Evolutionary conservation across 2,113 vertebrate species (phyloP), one percentile per base, ranked within the genome.

Genomic region (Redunca redunca): DNA sequence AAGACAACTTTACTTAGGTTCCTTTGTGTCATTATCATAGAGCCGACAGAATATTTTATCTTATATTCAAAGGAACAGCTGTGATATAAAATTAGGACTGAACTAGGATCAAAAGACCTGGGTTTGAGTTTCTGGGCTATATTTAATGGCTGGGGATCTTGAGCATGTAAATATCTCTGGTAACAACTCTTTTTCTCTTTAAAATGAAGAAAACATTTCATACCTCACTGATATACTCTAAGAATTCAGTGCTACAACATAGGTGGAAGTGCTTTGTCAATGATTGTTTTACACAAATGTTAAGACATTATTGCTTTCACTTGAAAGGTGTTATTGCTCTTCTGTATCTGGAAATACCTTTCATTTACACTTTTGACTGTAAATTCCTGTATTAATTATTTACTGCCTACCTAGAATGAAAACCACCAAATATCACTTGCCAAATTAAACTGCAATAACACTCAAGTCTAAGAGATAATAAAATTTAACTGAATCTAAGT

Each of bases 401-500:
- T 89, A 77, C 62, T 95, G 57, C 48, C 88, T 57, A 40, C 62
- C 62, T 28, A 50, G 43, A 60, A 57, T 55, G 77, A 64, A 90
- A 93, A 64, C 43, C 53, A 86, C 30, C 82, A 40, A 90, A 53
- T 30, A 55, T 17, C 11, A 46, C 50, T 43, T 90, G 14, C 30
- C 89, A 60, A 62, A 58, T 93, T 77, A 85, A 91, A 94, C 19
- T 23, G 13, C 52, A 40, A 7, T 93, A 91, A 62, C 87, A 62
- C n/a, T 83, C 88, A 82, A 3, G 89, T 95, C 78, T 91, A 64
- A 64, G 58, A 82, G 90, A 94, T 55, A 77, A 94, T 94, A 91
- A 94, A 15, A 57, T 16, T 90, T 83, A 88, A 84, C 40, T 30
- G 43, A 92, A 78, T 6, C 26, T 28, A 48, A 67, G 74, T 57